Conservation (phyloP, 2,888 invertebrate species). For the Pandemis corylana region DNA sequence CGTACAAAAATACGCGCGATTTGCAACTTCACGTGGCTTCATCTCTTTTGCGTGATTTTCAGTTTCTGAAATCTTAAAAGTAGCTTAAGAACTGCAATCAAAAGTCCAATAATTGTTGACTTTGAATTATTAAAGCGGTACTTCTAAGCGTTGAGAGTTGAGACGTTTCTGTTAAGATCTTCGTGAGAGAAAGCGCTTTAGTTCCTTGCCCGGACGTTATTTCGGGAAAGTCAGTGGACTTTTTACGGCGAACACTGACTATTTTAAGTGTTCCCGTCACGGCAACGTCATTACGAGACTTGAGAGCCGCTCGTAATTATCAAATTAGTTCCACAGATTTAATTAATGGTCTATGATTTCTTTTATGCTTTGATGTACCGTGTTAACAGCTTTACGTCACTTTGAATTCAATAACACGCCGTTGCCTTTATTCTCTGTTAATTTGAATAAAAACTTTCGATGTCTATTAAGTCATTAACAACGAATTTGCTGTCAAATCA, state of each 20-base stretch:
- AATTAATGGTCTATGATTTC: conserved; percentile 58
- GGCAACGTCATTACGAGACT: conserved; percentile 54
- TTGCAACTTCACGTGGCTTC: too few species aligned
- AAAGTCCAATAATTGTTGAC: background rate
- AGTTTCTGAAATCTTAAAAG: too few species aligned
- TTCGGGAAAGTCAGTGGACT: conserved; percentile 58
- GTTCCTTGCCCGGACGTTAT: conserved; percentile 46
- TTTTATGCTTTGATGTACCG: conserved; percentile 48
- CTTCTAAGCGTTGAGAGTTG: conserved; percentile 11
- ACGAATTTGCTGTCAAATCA: background rate
- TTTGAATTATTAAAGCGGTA: background rate
- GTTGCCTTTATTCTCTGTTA: conserved; percentile 15
- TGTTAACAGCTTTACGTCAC: conserved; percentile 41
- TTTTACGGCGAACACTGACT: conserved; percentile 59
- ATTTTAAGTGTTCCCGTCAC: conserved; percentile 61
- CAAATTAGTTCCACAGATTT: conserved; percentile 64
- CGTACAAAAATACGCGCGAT: too few species aligned
- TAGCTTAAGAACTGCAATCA: too few species aligned
- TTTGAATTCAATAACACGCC: conserved; percentile 26
- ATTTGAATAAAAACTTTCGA: background rate
- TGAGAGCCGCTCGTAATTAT: conserved; percentile 57
- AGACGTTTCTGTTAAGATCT: conserved; percentile 38
- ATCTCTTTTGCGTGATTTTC: too few species aligned
- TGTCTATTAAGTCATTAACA: conserved; percentile 21
- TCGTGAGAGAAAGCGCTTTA: conserved; percentile 39